Evolutionary conservation across 2,797 vertebrate genomes (phyloP), one percentile per base, ranked within the genome.

Genomic region (Synanceia verrucosa): DNA sequence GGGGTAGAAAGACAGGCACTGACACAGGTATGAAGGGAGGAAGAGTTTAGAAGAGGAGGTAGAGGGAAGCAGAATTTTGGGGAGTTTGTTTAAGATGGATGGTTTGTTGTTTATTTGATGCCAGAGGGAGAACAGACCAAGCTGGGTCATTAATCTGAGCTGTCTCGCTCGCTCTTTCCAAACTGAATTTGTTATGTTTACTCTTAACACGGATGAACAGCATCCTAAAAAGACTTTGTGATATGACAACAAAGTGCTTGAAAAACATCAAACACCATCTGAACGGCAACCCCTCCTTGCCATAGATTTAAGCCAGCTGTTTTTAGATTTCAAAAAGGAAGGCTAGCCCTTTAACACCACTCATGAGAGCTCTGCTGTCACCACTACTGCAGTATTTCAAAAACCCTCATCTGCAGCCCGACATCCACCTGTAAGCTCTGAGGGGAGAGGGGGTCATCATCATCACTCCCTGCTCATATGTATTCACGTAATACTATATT

Each of bases 21-120:
- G 78, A 74, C 65, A 51, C 48, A 64, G 73, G 63, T 76, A 76
- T 71, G 65, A 74, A 76, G 71, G 71, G 69, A 78, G 55, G 73
- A 2, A 46, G 13, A 21, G 36, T 63, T 70, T 14, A 60, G 56
- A 18, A 24, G 31, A 50, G 31, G 36, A 52, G 65, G 56, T 19
- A 33, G 59, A 79, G 46, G 6, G 4, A 76, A 46, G 36, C 29
- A 28, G 48, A 56, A 31, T 14, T 41, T 72, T 63, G n/a, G 36
- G 58, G 37, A 36, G 70, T 76, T 76, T 74, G 64, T 69, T 62
- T 58, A 46, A 70, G 56, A 83, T 67, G 31, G 56, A 80, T 61
- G 39, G 23, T 39, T 60, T 56, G 24, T 39, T 67, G 63, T 77
- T 70, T 86, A 64, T 78, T 76, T 48, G 14, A 73, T 64, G 47